phyloP scores from a whole-genome alignment of 2,888 invertebrate species.

The Bursaphelenchus okinawaensis region DNA sequence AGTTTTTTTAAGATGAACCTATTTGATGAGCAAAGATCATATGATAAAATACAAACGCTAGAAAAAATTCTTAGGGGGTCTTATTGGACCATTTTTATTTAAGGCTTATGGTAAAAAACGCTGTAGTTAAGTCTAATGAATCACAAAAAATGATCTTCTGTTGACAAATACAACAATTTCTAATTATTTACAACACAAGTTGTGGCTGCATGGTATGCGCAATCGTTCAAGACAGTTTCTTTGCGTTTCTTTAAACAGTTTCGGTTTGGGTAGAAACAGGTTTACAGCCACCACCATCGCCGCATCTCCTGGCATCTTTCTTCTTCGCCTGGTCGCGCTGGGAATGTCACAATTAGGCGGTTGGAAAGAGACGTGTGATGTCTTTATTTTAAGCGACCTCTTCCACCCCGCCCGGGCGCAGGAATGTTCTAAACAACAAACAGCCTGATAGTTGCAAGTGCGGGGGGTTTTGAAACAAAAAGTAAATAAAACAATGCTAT shows the following conservation, averaged over 20 bases:
- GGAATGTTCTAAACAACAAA: neutral
- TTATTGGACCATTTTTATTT: no score
- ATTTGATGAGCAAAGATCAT: no score
- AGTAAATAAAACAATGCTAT: neutral
- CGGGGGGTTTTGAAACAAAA: neutral
- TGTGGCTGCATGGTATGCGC: no score
- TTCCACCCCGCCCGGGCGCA: no score
- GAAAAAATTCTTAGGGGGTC: no score
- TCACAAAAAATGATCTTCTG: no score
- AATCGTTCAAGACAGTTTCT: neutral
- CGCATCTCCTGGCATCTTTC: neutral
- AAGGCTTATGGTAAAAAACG: no score
- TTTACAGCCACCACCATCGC: neutral
- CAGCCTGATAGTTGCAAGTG: neutral
- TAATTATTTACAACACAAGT: no score
- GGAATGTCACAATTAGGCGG: neutral
- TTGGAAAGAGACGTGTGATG: neutral
- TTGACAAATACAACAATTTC: no score
- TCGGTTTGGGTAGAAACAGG: neutral
- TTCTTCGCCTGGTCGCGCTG: neutral
- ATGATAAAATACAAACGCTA: no score
- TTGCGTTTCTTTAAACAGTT: neutral
- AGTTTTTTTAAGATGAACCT: no score
- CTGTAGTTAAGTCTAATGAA: no score
- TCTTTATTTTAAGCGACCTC: neutral